Evolutionary conservation across 2,113 vertebrate genomes (phyloP).

Genomic region (Brachypodius melanocephalos): DNA sequence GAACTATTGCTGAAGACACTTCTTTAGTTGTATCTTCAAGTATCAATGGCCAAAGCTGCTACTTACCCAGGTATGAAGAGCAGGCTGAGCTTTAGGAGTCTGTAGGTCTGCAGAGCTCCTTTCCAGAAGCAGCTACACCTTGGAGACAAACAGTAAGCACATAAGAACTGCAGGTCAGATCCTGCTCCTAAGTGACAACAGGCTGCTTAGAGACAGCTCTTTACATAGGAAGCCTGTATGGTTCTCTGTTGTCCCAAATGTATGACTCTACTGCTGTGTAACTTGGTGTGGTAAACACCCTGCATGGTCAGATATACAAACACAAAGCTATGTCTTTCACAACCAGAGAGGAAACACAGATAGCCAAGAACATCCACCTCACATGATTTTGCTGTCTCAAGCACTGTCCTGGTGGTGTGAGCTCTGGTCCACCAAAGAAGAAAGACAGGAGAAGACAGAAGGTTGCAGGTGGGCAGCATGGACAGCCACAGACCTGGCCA

Average conservation of each 20-base stretch:
- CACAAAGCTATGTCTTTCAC: background rate
- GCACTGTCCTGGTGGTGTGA: background rate
- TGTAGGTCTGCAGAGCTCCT: background rate
- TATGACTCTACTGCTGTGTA: background rate
- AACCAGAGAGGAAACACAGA: background rate
- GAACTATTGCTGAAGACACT: background rate
- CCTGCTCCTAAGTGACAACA: background rate
- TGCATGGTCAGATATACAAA: background rate
- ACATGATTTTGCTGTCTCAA: background rate
- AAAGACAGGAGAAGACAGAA: background rate
- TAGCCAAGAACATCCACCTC: background rate
- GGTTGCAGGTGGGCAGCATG: background rate
- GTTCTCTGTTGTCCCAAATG: background rate
- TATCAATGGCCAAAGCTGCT: background rate
- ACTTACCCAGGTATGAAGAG: background rate
- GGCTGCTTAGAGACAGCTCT: background rate
- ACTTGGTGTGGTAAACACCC: background rate
- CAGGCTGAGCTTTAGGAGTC: background rate
- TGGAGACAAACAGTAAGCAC: fast-evolving
- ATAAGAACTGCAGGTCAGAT: background rate
- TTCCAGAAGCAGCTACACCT: background rate
- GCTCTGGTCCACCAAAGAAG: background rate
- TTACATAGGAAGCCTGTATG: background rate
- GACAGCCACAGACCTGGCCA: background rate
- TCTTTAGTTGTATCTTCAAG: background rate